These are phyloP conservation scores for Falcaria lacertinaria DNA, from an alignment of 2,888 invertebrate species.

Conservation along the genomic window DNA sequence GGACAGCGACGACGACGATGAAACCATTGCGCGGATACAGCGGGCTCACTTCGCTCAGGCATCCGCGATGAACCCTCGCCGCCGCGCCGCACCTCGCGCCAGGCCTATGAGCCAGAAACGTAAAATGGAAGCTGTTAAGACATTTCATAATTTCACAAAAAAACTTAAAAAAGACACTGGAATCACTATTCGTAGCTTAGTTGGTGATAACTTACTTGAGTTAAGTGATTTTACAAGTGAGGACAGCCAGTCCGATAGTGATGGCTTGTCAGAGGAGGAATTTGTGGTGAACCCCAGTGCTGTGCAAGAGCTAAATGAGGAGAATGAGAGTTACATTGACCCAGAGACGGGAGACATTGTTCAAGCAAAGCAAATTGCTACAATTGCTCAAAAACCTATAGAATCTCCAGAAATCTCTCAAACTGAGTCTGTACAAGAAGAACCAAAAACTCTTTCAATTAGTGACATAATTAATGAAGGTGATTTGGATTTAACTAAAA, in stretches of 20 bases:
- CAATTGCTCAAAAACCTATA: slow-evolving; percentile 12
- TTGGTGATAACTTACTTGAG: slow-evolving; percentile 71
- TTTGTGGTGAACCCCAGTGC: slow-evolving; percentile 72
- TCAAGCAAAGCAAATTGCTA: slow-evolving; percentile 32
- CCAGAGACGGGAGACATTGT: slow-evolving; percentile 75
- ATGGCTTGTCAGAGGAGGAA: slow-evolving; percentile 73
- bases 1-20: slow-evolving; percentile 72
- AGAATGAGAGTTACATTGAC: slow-evolving; percentile 73
- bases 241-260: slow-evolving; percentile 65
- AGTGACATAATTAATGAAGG: slow-evolving; percentile 72
- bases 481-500: slow-evolving; percentile 68
- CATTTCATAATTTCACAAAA: slow-evolving; percentile 74
- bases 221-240: slow-evolving; percentile 73
- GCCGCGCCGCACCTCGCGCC: slow-evolving; percentile 53
- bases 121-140: slow-evolving; percentile 74
- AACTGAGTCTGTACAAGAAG: slow-evolving; percentile 11
- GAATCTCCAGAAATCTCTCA: slow-evolving; percentile 12
- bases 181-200: slow-evolving; percentile 69
- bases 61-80: slow-evolving; percentile 64
- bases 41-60: slow-evolving; percentile 70
- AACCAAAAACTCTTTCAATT: slow-evolving; percentile 69
- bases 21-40: slow-evolving; percentile 71
- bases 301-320: slow-evolving; percentile 66
- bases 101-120: slow-evolving; percentile 71
- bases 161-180: slow-evolving; percentile 76